These are phyloP conservation scores for Chaetura pelagica DNA, from an alignment of 2,113 vertebrate species.

Conservation along the genomic window DNA sequence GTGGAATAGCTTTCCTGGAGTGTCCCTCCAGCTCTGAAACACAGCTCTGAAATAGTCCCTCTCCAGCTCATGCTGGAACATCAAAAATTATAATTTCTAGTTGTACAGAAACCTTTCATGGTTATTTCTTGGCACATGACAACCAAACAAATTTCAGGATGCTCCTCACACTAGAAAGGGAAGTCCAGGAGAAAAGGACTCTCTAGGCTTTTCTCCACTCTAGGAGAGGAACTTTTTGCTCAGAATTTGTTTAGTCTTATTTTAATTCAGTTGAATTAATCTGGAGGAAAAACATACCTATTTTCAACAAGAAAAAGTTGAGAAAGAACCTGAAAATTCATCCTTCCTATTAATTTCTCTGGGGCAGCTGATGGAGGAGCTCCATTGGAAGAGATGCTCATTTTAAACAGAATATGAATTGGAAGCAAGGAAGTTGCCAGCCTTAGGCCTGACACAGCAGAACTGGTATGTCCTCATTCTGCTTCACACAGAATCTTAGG, in stretches of 20 bases:
- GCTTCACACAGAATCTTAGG: not conserved
- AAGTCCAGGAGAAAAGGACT: not conserved
- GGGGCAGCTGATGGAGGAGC: not conserved
- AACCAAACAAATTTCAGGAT: not conserved
- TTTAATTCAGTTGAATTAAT: not conserved
- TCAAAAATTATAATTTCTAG: not conserved
- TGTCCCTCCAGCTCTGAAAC: not conserved
- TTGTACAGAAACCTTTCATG: not conserved
- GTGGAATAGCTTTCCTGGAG: not conserved
- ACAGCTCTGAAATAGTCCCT: not conserved
- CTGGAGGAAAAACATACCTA: not conserved
- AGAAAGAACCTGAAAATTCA: not conserved
- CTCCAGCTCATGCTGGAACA: not conserved
- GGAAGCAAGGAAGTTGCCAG: not conserved
- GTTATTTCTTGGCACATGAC: fast-evolving
- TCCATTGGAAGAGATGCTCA: not conserved
- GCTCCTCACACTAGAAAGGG: not conserved
- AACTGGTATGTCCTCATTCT: not conserved
- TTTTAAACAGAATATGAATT: not conserved
- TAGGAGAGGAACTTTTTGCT: not conserved
- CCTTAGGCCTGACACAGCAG: not conserved
- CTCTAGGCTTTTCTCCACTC: not conserved
- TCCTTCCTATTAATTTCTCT: not conserved
- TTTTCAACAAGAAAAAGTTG: not conserved
- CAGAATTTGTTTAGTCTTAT: not conserved